Conservation (phyloP, 2,888 invertebrate genomes). For the Acanthopleura granulata region DNA sequence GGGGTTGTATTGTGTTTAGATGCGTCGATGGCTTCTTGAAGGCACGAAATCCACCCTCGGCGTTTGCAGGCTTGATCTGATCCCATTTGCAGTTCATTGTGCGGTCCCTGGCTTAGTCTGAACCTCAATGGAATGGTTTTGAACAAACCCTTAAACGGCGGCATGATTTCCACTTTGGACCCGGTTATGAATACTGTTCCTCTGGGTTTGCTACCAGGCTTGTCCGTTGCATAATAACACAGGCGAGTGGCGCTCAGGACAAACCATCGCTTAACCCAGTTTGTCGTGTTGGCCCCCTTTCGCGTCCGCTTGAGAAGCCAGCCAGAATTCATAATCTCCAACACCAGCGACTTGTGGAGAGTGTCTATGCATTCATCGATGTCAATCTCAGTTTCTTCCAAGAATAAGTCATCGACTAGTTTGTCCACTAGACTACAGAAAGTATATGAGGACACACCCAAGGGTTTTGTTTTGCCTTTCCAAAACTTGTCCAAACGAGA, state of each 20-base stretch:
- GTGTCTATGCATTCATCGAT: slow-evolving; percentile 26
- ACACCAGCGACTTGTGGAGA: slow-evolving; percentile 33
- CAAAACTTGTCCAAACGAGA: slow-evolving; percentile 13
- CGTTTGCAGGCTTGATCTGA: slow-evolving; percentile 7
- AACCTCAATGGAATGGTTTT: slow-evolving; percentile 24
- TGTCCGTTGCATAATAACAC: slow-evolving; percentile 28
- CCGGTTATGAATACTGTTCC: neutral
- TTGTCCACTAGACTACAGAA: slow-evolving; percentile 11
- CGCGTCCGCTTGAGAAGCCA: slow-evolving; percentile 34
- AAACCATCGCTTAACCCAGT: slow-evolving; percentile 35
- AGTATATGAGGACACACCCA: neutral
- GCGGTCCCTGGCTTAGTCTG: slow-evolving; percentile 30
- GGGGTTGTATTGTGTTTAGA: slow-evolving; percentile 23
- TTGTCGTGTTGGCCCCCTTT: slow-evolving; percentile 39
- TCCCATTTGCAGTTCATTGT: slow-evolving; percentile 32
- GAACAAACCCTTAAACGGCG: slow-evolving; percentile 1
- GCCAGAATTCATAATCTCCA: slow-evolving; percentile 32
- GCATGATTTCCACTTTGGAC: neutral
- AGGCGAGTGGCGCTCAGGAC: slow-evolving; percentile 30
- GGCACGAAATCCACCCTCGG: slow-evolving; percentile 21
- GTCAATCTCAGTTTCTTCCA: slow-evolving; percentile 1
- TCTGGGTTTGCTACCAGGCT: slow-evolving; percentile 16
- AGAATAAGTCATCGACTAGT: slow-evolving; percentile 23
- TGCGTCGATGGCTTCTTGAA: slow-evolving; percentile 23
- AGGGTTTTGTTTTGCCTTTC: neutral